A percentile compares a stretch with the other conserved stretches of the same genome.
These are phyloP conservation scores for Loris lydekkerianus DNA, from an alignment of 2,797 vertebrate genomes.

Conservation along the genomic window DNA sequence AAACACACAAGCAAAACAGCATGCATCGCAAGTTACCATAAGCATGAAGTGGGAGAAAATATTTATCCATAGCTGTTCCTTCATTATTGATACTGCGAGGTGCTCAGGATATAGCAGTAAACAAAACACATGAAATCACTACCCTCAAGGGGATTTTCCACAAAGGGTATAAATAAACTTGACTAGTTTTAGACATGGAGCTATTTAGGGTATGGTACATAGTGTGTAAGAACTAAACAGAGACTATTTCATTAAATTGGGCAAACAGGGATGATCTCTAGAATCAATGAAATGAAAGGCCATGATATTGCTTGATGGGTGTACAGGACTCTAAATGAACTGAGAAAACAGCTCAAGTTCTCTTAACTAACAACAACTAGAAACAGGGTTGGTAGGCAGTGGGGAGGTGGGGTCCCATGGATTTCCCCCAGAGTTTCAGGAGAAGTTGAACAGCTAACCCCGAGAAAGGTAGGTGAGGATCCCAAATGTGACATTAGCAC, in stretches of 20 bases:
- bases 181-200: conserved; percentile 45
- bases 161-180: not conserved
- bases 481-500: not conserved
- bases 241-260: not conserved
- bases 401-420: not conserved
- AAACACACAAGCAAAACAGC: not conserved
- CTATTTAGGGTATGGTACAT: not conserved
- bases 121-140: not conserved
- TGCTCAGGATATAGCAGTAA: not conserved
- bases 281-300: not conserved
- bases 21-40: not conserved
- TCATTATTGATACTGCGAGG: not conserved
- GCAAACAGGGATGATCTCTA: not conserved
- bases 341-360: not conserved
- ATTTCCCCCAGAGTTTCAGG: not conserved
- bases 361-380: not conserved
- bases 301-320: not conserved
- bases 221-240: not conserved
- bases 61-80: not conserved
- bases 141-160: not conserved
- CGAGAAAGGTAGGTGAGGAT: not conserved
- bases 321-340: not conserved
- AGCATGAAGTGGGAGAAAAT: not conserved
- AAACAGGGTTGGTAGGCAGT: not conserved
- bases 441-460: not conserved